These are phyloP conservation scores for Myopa tessellatipennis DNA, from an alignment of 2,888 invertebrate species.

Conservation along the genomic window DNA sequence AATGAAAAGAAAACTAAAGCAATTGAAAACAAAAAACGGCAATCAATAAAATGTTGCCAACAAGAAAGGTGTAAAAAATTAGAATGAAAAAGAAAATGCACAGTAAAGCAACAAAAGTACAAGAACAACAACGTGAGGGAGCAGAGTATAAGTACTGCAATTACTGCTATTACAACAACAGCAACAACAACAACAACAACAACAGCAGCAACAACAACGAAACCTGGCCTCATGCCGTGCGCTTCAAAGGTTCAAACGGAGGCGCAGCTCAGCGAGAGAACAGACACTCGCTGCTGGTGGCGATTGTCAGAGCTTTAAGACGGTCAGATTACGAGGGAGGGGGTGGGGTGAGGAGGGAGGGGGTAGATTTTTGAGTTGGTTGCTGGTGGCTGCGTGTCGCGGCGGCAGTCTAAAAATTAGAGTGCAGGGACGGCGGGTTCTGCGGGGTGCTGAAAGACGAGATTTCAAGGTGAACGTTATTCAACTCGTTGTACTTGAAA, in stretches of 20 bases:
- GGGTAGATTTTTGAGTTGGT: background rate
- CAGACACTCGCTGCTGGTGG: background rate
- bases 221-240: constrained; percentile 33
- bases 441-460: constrained; percentile 46
- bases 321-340: background rate
- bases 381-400: background rate
- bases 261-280: constrained; percentile 5
- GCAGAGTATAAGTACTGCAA: constrained; percentile 14
- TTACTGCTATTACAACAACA: constrained; percentile 35
- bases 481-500: constrained; percentile 56
- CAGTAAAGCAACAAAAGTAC: background rate
- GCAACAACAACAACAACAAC: constrained; percentile 8
- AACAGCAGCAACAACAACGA: constrained; percentile 25
- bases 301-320: background rate
- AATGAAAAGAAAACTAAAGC: no score
- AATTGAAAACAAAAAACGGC: background rate
- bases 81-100: background rate
- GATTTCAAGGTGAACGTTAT: constrained; percentile 54
- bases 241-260: constrained; percentile 9
- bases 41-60: background rate
- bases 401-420: background rate
- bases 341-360: background rate
- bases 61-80: background rate
- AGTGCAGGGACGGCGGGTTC: background rate
- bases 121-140: background rate